A percentile compares a stretch with the other conserved stretches of the same genome.
These are phyloP conservation scores for Cotesia typhae DNA, from an alignment of 1,140 invertebrate species.

Conservation along the genomic window DNA sequence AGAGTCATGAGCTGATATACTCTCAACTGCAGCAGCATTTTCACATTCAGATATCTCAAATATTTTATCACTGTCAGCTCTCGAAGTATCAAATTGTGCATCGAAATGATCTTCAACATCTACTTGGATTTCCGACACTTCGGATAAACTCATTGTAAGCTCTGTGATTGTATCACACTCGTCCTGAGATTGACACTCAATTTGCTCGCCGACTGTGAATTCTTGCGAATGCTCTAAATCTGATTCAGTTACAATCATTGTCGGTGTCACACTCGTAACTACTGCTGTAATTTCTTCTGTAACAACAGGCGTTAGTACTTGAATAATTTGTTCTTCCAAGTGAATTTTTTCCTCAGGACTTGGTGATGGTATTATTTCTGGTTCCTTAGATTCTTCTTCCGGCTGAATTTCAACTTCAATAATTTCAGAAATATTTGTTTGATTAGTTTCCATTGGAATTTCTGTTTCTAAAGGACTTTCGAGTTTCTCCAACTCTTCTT, in stretches of 20 bases:
- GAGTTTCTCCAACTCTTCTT: background rate
- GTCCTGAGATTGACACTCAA: constrained; percentile 20
- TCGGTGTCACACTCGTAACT: background rate
- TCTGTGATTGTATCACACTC: constrained; percentile 17
- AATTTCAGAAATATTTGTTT: background rate
- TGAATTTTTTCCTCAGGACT: constrained; percentile 17
- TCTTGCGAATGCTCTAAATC: constrained; percentile 17
- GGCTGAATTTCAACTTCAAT: background rate
- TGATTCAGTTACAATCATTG: constrained; percentile 7
- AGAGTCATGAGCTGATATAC: constrained; percentile 43
- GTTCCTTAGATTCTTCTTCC: constrained; percentile 10
- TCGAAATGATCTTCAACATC: constrained; percentile 31
- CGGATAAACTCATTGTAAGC: constrained; percentile 37
- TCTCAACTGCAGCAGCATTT: constrained; percentile 44
- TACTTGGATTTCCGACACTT: constrained; percentile 49
- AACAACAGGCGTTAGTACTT: background rate
- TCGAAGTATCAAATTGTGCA: constrained; percentile 22
- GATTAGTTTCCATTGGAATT: constrained; percentile 14
- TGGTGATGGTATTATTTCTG: background rate
- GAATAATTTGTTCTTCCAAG: constrained; percentile 9
- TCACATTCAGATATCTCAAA: constrained; percentile 54
- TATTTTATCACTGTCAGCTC: constrained; percentile 46
- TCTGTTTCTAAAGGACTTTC: constrained; percentile 13
- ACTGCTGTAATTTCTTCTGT: constrained; percentile 4
- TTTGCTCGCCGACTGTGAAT: background rate